A percentile compares a stretch with the other conserved stretches of the same genome.
phyloP scores from a whole-genome alignment of 2,888 invertebrate genomes.

The Merodon equestris region DNA sequence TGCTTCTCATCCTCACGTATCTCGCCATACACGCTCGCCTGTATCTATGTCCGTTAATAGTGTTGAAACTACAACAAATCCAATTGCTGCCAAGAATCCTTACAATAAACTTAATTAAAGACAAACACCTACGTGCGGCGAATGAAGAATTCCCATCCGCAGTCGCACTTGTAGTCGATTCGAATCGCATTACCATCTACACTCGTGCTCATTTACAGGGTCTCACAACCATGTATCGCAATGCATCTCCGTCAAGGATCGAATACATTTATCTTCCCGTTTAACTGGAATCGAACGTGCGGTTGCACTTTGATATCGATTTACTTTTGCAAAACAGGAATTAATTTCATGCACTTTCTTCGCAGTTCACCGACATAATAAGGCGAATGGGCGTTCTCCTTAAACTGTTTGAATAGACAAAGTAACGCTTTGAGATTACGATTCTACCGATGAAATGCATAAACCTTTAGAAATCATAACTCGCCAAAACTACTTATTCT shows the following conservation, averaged over 20 bases:
- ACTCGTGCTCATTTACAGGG: no score
- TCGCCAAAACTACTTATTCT: no score
- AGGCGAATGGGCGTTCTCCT: neutral
- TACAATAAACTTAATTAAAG: constrained; percentile 38
- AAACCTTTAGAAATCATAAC: no score
- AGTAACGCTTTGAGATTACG: no score
- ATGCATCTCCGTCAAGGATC: neutral
- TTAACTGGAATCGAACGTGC: constrained; percentile 1
- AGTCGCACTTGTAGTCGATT: constrained; percentile 29
- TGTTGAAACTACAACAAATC: neutral
- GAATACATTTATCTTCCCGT: constrained; percentile 4
- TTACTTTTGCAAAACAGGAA: constrained; percentile 9
- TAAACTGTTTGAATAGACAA: neutral
- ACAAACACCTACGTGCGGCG: constrained; percentile 12
- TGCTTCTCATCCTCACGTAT: neutral
- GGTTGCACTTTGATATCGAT: constrained; percentile 26
- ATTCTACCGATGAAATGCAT: no score
- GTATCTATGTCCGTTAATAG: neutral
- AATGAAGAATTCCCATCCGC: neutral
- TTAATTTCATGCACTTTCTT: constrained; percentile 6
- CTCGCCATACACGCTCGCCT: neutral
- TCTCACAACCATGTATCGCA: neutral
- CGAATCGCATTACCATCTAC: no score
- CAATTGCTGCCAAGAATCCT: constrained; percentile 1
- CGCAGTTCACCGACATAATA: neutral